Conservation (phyloP, 2,113 vertebrate genomes). For the Candoia aspera region DNA sequence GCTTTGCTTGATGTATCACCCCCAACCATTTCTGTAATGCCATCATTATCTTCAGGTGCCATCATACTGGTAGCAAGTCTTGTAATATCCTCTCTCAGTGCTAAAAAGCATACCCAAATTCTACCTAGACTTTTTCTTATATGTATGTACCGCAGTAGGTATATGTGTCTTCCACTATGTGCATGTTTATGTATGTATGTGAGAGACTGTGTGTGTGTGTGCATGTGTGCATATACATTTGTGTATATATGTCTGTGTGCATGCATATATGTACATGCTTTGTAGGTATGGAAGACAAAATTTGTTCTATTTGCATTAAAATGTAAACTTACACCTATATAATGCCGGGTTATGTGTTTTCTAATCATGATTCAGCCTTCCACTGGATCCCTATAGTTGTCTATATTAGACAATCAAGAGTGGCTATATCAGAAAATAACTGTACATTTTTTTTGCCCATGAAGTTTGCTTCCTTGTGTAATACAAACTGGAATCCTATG, state of each 20-base stretch:
- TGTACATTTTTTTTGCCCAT: background rate
- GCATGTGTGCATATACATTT: too few species aligned
- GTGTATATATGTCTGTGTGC: too few species aligned
- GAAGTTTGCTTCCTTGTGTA: background rate
- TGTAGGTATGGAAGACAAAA: background rate
- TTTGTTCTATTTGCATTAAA: background rate
- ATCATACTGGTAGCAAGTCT: background rate
- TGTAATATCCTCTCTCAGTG: background rate
- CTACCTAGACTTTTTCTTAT: background rate
- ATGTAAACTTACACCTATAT: background rate
- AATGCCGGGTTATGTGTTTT: background rate
- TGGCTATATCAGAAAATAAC: background rate
- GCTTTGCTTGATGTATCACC: background rate
- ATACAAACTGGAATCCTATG: background rate
- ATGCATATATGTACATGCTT: background rate
- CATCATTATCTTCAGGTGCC: background rate
- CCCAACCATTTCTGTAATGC: background rate
- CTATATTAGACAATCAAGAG: background rate
- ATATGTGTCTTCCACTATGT: background rate
- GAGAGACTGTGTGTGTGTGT: background rate
- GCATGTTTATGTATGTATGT: background rate
- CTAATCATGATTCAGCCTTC: background rate
- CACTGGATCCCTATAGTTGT: background rate
- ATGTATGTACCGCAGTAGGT: background rate
- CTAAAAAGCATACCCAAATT: background rate